phyloP scores from a whole-genome alignment of 2,113 vertebrate genomes.

The Brienomyrus longianalis region DNA sequence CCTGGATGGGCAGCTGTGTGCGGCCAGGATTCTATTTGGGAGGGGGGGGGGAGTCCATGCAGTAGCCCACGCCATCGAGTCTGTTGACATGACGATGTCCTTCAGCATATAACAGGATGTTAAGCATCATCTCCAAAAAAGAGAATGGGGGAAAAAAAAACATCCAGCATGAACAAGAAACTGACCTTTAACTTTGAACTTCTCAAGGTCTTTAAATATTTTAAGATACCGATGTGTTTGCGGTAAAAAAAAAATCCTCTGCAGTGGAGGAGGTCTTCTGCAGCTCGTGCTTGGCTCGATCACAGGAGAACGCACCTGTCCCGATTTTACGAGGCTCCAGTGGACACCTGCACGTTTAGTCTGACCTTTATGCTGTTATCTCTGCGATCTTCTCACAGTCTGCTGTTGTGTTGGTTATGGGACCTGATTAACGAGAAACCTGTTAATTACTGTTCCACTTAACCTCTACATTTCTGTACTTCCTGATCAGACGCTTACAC shows the following conservation, averaged over 20 bases:
- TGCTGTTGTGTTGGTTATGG: background rate
- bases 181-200: conserved; percentile 38
- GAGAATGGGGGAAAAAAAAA: conserved; percentile 34
- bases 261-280: background rate
- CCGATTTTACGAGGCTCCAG: background rate
- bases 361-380: background rate
- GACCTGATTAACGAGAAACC: background rate
- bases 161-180: conserved; percentile 41
- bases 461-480: background rate
- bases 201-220: conserved; percentile 63
- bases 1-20: background rate
- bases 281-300: background rate
- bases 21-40: background rate
- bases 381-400: background rate
- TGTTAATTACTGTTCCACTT: background rate
- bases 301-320: background rate
- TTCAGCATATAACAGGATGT: conserved; percentile 16
- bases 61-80: conserved; percentile 35
- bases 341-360: background rate
- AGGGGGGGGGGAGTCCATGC: conserved; percentile 29
- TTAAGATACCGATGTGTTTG: conserved; percentile 36
- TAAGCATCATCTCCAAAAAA: conserved; percentile 22
- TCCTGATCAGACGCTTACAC: conserved; percentile 86
- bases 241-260: background rate
- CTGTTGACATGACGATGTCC: conserved; percentile 32